Evolutionary conservation across 2,888 invertebrate genomes (phyloP), one percentile per base, ranked within the genome.

Genomic region (Clepsis dumicolana): DNA sequence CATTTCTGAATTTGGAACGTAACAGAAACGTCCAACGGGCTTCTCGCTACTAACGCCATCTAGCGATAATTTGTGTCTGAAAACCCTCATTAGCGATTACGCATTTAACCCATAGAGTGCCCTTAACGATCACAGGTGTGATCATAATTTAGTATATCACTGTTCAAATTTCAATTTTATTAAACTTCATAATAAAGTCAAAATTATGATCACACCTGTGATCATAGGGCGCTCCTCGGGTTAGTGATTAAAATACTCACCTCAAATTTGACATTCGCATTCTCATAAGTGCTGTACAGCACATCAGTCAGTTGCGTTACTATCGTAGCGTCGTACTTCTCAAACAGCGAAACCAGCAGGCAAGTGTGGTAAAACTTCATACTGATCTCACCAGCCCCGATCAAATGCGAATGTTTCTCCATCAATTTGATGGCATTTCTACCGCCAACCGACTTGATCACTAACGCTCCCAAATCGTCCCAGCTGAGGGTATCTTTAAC

Each of bases 391-490:
- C 95, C 94, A 52, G 92, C 82, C 0, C 94, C 94, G 59, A 96
- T 94, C 72, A 93, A 80, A 67, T 89, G 84, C 0, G 95, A 90
- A 72, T 96, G 91, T 73, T 93, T 94, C 71, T 89, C 88, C 78
- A 96, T 84, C 32, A 96, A 85, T 73, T 91, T 90, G 41, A 95
- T 85, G 0, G 96, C 94, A 73, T 93, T 92, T 67, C 86, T 90
- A 1, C 95, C 94, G 16, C 96, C 96, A 29, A 96, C 86, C 0
- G 94, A 94, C 76, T 95, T 95, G 56, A 96, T 93, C 77, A 96
- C 94, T 25, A 95, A 80, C 2, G 91, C 87, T 1, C 94, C 94
- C 12, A 96, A 81, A 50, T 94, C 92, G 52, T 94, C 95, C 96
- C 96, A 96, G 77, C 90, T 89, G 29, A 95, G 78, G 71, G 95